Evolutionary conservation across 2,797 vertebrate genomes (phyloP), one percentile per base, ranked within the genome.

Genomic region (Sebastes steindachneri): DNA sequence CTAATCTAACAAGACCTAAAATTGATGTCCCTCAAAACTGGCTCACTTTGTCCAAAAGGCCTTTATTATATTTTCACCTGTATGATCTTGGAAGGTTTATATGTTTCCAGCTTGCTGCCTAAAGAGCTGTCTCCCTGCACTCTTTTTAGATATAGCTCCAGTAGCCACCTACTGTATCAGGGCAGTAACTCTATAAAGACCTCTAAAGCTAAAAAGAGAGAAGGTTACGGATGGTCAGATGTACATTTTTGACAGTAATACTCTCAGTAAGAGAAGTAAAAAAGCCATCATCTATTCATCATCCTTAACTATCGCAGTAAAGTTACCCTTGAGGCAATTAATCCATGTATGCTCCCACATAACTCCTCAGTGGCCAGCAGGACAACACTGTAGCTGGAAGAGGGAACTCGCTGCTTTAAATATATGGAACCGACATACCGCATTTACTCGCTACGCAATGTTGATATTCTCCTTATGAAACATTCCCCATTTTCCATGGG

Each of bases 251-350:
- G 54, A 74, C 26, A n/a, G n/a, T 69, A 62, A 76, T 59, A 41
- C 21, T 80, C 59, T 84, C 37, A 60, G n/a, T 37, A 23, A 73
- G 53, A 67, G 31, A 81, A 55, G 14, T 64, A 23, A 82, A 58
- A 9, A 63, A 82, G 68, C 55, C 35, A 8, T 23, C 8, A n/a
- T 63, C 33, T 59, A 41, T 82, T 82, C 35, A 75, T 83, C 62
- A 81, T 68, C 45, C 5, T 71, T 62, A 76, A 75, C 21, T 73
- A 71, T 23, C 73, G 35, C 60, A 48, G 45, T 78, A 51, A 77
- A 82, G 35, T 62, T 41, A 33, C 68, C 60, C 48, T 48, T 72
- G 57, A 67, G 63, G 41, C 60, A 68, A 7, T 45, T n/a, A 33
- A 77, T 69, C 57, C 64, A 1, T 37, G 29, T 51, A 41, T 51